Conservation (phyloP, 2,113 vertebrate species). For the Dipodomys stephensi region DNA sequence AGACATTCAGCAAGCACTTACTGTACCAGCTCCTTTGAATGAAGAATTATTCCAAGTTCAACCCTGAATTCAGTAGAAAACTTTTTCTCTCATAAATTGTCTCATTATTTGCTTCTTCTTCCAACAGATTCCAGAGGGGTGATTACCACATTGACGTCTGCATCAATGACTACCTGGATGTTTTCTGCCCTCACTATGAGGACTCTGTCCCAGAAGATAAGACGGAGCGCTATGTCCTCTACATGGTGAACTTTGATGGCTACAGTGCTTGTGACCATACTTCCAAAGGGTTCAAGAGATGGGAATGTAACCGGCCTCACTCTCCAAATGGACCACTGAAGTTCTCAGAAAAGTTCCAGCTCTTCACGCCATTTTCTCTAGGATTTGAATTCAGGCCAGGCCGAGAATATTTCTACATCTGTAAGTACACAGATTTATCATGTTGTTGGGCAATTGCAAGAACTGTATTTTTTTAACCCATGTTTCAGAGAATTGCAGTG, state of each 20-base stretch:
- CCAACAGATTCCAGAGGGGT: slow-evolving; percentile 93
- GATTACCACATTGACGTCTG: slow-evolving; percentile 99
- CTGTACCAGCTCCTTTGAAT: background rate
- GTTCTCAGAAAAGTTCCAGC: slow-evolving; percentile 99
- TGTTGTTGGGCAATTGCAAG: slow-evolving; percentile 60
- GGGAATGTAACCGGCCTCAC: slow-evolving; percentile 98
- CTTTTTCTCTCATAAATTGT: background rate
- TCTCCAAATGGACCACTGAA: slow-evolving; percentile 98
- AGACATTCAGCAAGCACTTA: background rate
- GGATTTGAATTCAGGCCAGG: slow-evolving; percentile 99
- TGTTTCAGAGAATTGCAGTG: slow-evolving; percentile 62
- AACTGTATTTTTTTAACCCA: slow-evolving; percentile 61
- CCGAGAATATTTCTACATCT: slow-evolving; percentile 99
- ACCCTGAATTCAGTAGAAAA: background rate
- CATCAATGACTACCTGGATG: slow-evolving; percentile 99
- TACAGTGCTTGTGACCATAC: slow-evolving; percentile 99
- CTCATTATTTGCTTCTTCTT: background rate
- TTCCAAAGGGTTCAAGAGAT: slow-evolving; percentile 98
- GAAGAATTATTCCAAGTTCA: background rate
- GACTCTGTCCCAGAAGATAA: slow-evolving; percentile 96
- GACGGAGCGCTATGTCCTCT: slow-evolving; percentile 97
- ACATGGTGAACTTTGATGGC: slow-evolving; percentile 99
- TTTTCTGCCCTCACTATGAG: slow-evolving; percentile 98
- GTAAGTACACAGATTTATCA: slow-evolving; percentile 90
- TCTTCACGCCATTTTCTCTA: slow-evolving; percentile 99